These are phyloP conservation scores for Stylophora pistillata DNA, from an alignment of 64 coral and sea anemone species.

Conservation along the genomic window DNA sequence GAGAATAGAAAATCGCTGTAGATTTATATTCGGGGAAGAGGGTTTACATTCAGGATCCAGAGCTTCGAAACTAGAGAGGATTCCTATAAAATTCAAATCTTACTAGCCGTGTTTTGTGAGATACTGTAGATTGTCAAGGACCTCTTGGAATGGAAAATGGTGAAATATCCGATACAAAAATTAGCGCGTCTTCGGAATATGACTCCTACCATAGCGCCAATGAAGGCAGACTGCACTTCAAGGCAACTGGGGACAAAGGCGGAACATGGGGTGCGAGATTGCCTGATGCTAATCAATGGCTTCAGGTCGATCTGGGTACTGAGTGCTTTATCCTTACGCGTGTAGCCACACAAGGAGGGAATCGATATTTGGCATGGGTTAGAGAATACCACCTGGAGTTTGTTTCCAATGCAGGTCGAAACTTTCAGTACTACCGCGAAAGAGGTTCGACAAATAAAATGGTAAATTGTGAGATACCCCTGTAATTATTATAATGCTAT, in stretches of 20 bases:
- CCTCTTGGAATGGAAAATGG: neutral
- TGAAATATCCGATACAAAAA: neutral
- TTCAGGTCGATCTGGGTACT: neutral
- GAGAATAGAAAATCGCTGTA: too few species aligned
- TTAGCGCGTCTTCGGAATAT: neutral
- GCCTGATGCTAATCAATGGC: neutral
- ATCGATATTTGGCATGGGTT: neutral
- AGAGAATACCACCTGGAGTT: neutral
- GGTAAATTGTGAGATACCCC: too few species aligned
- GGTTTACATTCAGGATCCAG: too few species aligned
- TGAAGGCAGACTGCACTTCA: neutral
- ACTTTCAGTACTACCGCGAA: constrained; percentile 7
- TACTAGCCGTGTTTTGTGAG: neutral
- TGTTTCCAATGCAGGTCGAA: neutral
- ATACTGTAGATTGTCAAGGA: neutral
- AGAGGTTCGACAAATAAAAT: neutral
- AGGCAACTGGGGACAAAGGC: neutral
- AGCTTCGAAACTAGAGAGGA: too few species aligned
- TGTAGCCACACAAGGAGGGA: constrained; percentile 1
- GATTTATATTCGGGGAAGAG: too few species aligned
- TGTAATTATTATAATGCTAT: too few species aligned
- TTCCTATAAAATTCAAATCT: too few species aligned
- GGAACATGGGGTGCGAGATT: neutral
- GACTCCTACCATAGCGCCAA: neutral
- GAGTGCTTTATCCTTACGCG: neutral